phyloP scores from a whole-genome alignment of 2,797 vertebrate genomes.

The Labroides dimidiatus region DNA sequence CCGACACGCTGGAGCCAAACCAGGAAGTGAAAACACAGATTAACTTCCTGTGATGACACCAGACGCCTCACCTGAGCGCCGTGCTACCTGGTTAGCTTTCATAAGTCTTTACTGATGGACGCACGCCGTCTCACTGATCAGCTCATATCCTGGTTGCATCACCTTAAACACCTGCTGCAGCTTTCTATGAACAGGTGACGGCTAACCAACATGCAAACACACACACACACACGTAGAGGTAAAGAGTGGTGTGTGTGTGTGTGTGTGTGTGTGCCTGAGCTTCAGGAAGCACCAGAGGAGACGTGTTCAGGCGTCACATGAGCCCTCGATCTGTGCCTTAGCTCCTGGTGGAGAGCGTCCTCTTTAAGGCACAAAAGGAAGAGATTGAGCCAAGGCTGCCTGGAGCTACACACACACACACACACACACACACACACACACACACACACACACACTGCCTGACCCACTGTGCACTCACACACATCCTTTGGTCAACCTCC shows the following conservation, averaged over 20 bases:
- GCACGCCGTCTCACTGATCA: neutral
- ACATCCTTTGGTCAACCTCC: slow-evolving; percentile 69
- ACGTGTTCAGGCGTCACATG: too few species aligned
- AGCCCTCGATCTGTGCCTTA: slow-evolving; percentile 48
- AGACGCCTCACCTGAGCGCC: slow-evolving; percentile 42
- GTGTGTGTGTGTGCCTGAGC: slow-evolving; percentile 35
- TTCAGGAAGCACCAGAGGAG: slow-evolving; percentile 3
- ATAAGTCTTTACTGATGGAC: slow-evolving; percentile 62
- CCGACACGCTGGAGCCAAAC: too few species aligned
- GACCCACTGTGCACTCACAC: slow-evolving; percentile 64
- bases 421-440: slow-evolving; percentile 59
- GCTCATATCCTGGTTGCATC: slow-evolving; percentile 2
- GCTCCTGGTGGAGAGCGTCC: slow-evolving; percentile 48
- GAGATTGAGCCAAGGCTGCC: slow-evolving; percentile 60
- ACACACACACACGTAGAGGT: slow-evolving; percentile 10
- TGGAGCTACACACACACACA: slow-evolving; percentile 52
- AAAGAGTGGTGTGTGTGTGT: slow-evolving; percentile 32
- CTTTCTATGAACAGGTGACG: slow-evolving; percentile 38
- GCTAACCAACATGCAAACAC: slow-evolving; percentile 55
- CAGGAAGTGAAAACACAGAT: too few species aligned
- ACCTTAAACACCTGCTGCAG: slow-evolving; percentile 1
- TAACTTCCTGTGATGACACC: too few species aligned
- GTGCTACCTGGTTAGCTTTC: too few species aligned
- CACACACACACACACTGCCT: slow-evolving; percentile 71
- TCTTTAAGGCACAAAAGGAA: slow-evolving; percentile 55